A percentile compares a stretch with the other conserved stretches of the same genome.
These are phyloP conservation scores for Drosophila mayri DNA, from an alignment of 1,140 invertebrate genomes.

Conservation along the genomic window DNA sequence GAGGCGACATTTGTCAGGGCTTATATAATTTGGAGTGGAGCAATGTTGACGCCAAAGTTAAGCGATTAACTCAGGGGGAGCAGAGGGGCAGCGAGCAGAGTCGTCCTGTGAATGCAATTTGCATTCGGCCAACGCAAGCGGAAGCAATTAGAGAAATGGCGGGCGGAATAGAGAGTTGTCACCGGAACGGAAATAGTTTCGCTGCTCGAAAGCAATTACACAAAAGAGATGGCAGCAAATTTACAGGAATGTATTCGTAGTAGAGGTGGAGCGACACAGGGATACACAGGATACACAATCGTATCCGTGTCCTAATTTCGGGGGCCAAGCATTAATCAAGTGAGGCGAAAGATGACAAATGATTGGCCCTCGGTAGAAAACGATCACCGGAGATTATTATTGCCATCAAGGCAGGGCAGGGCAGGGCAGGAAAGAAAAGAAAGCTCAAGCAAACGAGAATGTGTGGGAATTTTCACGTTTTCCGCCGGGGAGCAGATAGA, in stretches of 20 bases:
- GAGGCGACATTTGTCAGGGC: conserved; percentile 34
- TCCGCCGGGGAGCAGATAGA: not conserved
- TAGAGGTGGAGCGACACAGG: not conserved
- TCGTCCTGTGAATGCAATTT: conserved; percentile 25
- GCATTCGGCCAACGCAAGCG: conserved; percentile 28
- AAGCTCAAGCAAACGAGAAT: not conserved
- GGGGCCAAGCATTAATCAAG: conserved; percentile 35
- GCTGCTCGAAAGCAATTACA: conserved; percentile 36
- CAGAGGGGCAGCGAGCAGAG: not conserved
- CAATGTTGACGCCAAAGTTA: conserved; percentile 36
- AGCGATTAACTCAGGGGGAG: conserved; percentile 28
- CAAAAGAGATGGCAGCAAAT: conserved; percentile 8
- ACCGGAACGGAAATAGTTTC: conserved; percentile 39
- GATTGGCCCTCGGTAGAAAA: not conserved
- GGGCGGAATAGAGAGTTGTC: conserved; percentile 13
- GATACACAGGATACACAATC: not conserved
- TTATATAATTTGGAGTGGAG: conserved; percentile 44
- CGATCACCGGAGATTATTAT: conserved; percentile 20
- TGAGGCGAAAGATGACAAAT: conserved; percentile 40
- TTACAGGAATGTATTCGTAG: not conserved
- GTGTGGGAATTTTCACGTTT: conserved; percentile 11
- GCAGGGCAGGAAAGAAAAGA: no score
- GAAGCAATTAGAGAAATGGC: conserved; percentile 42
- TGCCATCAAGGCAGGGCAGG: not conserved
- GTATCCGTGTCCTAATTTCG: not conserved